These are phyloP conservation scores for Eupithecia subumbrata DNA, from an alignment of 2,888 invertebrate species.

Conservation along the genomic window DNA sequence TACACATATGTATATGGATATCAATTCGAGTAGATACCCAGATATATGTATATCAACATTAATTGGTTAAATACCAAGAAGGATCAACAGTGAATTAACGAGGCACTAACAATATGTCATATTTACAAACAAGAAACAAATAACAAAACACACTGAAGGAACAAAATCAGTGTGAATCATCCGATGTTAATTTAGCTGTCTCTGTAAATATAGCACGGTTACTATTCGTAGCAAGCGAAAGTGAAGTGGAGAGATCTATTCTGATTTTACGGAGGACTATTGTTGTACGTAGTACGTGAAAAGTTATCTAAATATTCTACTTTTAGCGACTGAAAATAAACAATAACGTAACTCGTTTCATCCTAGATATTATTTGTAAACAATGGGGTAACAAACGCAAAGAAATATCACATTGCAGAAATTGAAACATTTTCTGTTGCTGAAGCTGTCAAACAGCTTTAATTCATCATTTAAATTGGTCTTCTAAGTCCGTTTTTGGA, in stretches of 20 bases:
- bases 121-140: constrained; percentile 28
- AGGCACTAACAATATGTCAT: not conserved
- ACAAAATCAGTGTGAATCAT: constrained; percentile 6
- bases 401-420: too few relatives aligned
- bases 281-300: not conserved
- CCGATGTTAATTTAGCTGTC: constrained; percentile 38
- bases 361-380: too few relatives aligned
- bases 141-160: constrained; percentile 31
- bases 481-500: too few relatives aligned
- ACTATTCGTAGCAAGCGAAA: constrained; percentile 44
- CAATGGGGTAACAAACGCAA: too few relatives aligned
- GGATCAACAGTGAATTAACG: not conserved
- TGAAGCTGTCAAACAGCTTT: too few relatives aligned
- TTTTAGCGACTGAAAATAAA: too few relatives aligned
- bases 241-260: constrained; percentile 42
- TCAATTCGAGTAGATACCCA: too few relatives aligned
- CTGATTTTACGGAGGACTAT: constrained; percentile 34
- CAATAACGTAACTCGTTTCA: too few relatives aligned
- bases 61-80: not conserved
- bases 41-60: not conserved
- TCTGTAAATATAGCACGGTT: constrained; percentile 41
- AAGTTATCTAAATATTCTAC: too few relatives aligned
- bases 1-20: too few relatives aligned
- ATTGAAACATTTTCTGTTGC: too few relatives aligned
- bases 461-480: too few relatives aligned